Evolutionary conservation across 2,113 vertebrate genomes (phyloP).

Genomic region (Bombycilla garrulus): DNA sequence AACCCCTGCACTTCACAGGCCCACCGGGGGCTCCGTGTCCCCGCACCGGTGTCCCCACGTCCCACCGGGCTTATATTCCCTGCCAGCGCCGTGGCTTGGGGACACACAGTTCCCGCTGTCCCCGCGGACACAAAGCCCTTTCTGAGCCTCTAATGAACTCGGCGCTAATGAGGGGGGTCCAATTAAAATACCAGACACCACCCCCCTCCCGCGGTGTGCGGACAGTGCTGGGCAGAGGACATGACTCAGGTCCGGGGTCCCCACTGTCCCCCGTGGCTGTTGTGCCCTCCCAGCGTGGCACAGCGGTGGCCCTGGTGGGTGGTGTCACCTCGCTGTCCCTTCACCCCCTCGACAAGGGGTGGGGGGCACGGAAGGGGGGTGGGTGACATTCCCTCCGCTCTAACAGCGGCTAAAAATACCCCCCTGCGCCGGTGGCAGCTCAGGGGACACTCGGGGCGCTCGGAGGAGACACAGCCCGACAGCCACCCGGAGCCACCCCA

Average conservation of each 20-base stretch:
- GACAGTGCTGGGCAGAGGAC: background rate
- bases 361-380: background rate
- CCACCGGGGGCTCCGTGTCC: background rate
- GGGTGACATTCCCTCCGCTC: background rate
- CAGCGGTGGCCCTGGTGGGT: background rate
- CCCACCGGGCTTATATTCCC: background rate
- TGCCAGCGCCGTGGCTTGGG: background rate
- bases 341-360: background rate
- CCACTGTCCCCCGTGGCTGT: background rate
- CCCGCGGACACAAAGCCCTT: background rate
- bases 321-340: background rate
- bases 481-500: background rate
- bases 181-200: slow-evolving; percentile 20
- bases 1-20: background rate
- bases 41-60: background rate
- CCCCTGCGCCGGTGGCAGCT: background rate
- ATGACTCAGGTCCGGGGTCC: background rate
- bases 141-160: slow-evolving; percentile 24
- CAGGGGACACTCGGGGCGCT: background rate
- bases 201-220: background rate
- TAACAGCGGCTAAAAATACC: background rate
- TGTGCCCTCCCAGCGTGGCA: background rate
- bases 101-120: background rate
- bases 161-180: background rate
- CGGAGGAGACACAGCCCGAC: background rate